Conservation (phyloP, 2,797 vertebrate genomes). For the Periophthalmus magnuspinnatus region DNA sequence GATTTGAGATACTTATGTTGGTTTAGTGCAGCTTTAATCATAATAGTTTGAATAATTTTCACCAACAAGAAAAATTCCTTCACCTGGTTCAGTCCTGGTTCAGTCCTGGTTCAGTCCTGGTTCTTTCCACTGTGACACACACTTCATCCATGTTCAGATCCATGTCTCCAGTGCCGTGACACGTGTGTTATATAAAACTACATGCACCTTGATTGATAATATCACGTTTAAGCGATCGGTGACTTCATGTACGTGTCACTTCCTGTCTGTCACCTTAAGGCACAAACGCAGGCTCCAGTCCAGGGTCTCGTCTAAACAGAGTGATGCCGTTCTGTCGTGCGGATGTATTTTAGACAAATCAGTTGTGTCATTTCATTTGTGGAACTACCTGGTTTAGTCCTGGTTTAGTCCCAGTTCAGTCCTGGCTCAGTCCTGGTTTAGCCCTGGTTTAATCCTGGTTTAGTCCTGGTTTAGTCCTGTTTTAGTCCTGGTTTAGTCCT, state of each 20-base stretch:
- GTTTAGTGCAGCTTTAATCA: no score
- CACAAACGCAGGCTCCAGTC: conserved; percentile 39
- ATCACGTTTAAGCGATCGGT: conserved; percentile 58
- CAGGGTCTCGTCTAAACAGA: conserved; percentile 6
- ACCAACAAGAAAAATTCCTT: neutral
- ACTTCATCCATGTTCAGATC: conserved; percentile 45
- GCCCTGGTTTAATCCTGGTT: no score
- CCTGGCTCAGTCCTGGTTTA: no score
- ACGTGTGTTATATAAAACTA: conserved; percentile 31
- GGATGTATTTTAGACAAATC: neutral
- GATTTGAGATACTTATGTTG: no score
- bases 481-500: no score
- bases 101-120: no score
- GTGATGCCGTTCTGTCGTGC: neutral
- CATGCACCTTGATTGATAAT: conserved; percentile 46
- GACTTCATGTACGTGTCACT: conserved; percentile 59
- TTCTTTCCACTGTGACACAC: conserved; percentile 27
- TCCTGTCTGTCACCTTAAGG: conserved; percentile 49
- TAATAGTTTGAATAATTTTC: no score
- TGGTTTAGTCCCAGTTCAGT: no score
- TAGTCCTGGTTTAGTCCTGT: no score
- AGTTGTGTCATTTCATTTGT: neutral
- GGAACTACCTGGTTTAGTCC: no score
- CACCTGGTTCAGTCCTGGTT: conserved; percentile 6
- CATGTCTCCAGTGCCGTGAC: conserved; percentile 24